A percentile compares a stretch with the other conserved stretches of the same genome.
Conservation (phyloP, 2,113 vertebrate genomes). For the Petrocephalus microphthalmus region DNA sequence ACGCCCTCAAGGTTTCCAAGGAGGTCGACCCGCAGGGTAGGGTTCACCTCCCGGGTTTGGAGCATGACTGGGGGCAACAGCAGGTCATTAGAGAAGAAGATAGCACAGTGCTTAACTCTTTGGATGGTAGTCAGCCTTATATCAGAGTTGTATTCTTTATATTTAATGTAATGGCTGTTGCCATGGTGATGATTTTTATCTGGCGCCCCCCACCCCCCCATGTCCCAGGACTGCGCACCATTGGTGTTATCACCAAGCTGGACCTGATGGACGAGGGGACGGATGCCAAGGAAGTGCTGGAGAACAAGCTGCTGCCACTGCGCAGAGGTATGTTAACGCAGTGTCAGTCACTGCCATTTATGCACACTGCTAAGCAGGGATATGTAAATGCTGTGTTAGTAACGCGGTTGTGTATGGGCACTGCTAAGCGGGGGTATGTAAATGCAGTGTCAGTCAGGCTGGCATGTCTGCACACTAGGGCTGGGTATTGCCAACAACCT, state of each 20-base stretch:
- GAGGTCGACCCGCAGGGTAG: constrained; percentile 90
- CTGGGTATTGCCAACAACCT: no score
- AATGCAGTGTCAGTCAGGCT: background rate
- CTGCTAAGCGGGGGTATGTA: background rate
- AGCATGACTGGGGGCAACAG: background rate
- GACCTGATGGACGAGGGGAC: constrained; percentile 97
- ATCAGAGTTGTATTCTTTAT: background rate
- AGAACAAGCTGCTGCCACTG: constrained; percentile 88
- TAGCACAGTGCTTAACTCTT: background rate
- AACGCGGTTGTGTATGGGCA: background rate
- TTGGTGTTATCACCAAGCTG: constrained; percentile 93
- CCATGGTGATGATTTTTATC: background rate
- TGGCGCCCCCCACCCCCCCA: background rate
- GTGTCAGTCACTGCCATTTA: background rate
- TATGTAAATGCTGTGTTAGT: background rate
- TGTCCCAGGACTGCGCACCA: constrained; percentile 77
- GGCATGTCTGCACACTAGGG: background rate
- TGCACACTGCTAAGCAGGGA: background rate
- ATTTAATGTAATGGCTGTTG: background rate
- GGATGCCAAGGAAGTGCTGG: constrained; percentile 83
- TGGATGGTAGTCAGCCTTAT: background rate
- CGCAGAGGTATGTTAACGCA: constrained; percentile 66
- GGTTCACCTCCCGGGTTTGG: background rate
- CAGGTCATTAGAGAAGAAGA: background rate
- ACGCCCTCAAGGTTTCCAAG: constrained; percentile 87